A percentile compares a stretch with the other conserved stretches of the same genome.
Conservation (phyloP, 2,888 invertebrate species). For the Horisme vitalbata region DNA sequence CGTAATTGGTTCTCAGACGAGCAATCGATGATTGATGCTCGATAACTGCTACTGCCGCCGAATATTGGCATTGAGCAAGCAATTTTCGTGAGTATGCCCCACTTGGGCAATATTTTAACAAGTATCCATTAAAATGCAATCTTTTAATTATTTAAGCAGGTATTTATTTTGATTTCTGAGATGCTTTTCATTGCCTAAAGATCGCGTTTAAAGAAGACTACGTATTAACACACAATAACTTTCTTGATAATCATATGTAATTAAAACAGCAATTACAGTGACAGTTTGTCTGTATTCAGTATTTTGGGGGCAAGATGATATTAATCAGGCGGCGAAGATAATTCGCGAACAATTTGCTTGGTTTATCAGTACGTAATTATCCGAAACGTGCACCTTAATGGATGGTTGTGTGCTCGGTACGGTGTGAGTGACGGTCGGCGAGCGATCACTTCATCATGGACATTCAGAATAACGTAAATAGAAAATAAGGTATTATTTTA, state of each 20-base stretch:
- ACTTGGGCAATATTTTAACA: constrained; percentile 22
- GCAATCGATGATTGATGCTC: constrained; percentile 53
- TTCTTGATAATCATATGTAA: constrained; percentile 49
- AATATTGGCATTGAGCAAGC: constrained; percentile 44
- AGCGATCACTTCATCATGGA: constrained; percentile 23
- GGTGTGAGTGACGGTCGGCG: constrained; percentile 48
- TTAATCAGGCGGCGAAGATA: constrained; percentile 67
- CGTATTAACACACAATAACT: constrained; percentile 53
- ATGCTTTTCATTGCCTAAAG: constrained; percentile 5
- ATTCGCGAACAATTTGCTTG: constrained; percentile 78
- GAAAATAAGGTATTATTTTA: too few relatives aligned
- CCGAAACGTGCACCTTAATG: constrained; percentile 74
- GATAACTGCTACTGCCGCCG: constrained; percentile 44
- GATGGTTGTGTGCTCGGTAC: constrained; percentile 61
- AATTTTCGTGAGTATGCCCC: constrained; percentile 40
- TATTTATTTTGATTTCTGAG: constrained; percentile 3
- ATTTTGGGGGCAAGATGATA: constrained; percentile 64
- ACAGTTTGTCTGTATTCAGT: constrained; percentile 52
- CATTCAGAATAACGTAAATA: too few relatives aligned
- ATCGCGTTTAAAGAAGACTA: constrained; percentile 32
- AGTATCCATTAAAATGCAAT: constrained; percentile 16
- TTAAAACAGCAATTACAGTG: constrained; percentile 55
- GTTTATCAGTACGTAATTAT: constrained; percentile 80
- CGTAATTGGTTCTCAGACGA: constrained; percentile 52
- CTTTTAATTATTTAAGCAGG: constrained; percentile 20